Evolutionary conservation across 2,113 vertebrate genomes (phyloP).

Genomic region (Passer montanus): DNA sequence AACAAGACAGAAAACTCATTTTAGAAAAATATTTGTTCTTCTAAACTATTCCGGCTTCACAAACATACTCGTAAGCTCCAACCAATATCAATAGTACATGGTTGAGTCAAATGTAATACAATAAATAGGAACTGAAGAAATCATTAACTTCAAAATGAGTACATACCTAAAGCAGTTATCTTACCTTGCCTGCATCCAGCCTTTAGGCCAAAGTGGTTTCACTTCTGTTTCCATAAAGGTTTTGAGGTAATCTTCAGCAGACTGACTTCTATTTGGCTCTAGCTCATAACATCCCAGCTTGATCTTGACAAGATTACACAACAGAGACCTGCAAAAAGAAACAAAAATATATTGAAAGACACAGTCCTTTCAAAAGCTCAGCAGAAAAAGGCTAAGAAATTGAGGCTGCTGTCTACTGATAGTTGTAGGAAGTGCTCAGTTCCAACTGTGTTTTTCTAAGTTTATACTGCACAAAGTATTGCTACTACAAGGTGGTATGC

Average conservation of each 20-base stretch:
- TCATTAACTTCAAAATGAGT: neutral
- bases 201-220: constrained; percentile 97
- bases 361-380: neutral
- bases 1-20: neutral
- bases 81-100: neutral
- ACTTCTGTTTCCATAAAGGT: constrained; percentile 98
- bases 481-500: neutral
- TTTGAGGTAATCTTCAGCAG: constrained; percentile 97
- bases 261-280: constrained; percentile 91
- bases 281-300: constrained; percentile 96
- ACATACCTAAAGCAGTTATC: neutral
- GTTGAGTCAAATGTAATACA: neutral
- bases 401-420: neutral
- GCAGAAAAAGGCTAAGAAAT: neutral
- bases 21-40: neutral
- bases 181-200: constrained; percentile 99
- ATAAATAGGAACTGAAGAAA: neutral
- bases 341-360: neutral
- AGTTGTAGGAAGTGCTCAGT: neutral
- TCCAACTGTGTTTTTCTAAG: neutral
- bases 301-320: constrained; percentile 95
- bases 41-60: neutral
- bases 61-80: neutral
- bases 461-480: neutral
- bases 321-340: constrained; percentile 80